Evolutionary conservation across 2,113 vertebrate species (phyloP).

Genomic region (Parotia lawesii): DNA sequence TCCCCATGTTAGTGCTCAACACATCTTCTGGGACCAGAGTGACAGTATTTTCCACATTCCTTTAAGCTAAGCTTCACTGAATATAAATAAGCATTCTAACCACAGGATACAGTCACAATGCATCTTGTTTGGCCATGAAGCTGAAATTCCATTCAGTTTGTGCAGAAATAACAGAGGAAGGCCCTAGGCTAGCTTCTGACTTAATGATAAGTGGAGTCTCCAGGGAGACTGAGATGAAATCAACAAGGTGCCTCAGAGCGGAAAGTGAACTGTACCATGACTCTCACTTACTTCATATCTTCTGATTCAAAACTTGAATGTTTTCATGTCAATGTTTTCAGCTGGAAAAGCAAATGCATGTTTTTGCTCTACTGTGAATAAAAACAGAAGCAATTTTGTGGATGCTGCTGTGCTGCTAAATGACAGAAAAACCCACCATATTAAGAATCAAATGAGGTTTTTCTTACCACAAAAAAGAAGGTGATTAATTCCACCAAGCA

Average conservation of each 20-base stretch:
- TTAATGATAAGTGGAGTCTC: not conserved
- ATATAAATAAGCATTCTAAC: not conserved
- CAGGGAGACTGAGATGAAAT: not conserved
- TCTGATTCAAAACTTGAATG: not conserved
- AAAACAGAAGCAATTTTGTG: not conserved
- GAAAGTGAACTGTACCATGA: not conserved
- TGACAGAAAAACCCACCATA: not conserved
- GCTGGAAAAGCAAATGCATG: not conserved
- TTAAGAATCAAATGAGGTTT: not conserved
- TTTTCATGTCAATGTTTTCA: not conserved
- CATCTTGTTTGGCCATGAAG: not conserved
- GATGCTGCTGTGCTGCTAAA: not conserved
- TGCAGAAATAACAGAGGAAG: not conserved
- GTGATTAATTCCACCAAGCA: not conserved
- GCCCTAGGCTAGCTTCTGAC: not conserved
- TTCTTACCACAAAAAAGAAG: not conserved
- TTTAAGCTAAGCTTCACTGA: not conserved
- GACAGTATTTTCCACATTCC: not conserved
- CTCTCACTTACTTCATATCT: not conserved
- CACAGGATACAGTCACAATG: not conserved
- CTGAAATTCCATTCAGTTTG: not conserved
- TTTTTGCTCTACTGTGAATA: not conserved
- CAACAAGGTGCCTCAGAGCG: not conserved
- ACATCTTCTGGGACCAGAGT: not conserved
- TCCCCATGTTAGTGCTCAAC: not conserved